These are phyloP conservation scores for Phyllostomus hastatus DNA, from an alignment of 2,113 vertebrate genomes.

Conservation along the genomic window DNA sequence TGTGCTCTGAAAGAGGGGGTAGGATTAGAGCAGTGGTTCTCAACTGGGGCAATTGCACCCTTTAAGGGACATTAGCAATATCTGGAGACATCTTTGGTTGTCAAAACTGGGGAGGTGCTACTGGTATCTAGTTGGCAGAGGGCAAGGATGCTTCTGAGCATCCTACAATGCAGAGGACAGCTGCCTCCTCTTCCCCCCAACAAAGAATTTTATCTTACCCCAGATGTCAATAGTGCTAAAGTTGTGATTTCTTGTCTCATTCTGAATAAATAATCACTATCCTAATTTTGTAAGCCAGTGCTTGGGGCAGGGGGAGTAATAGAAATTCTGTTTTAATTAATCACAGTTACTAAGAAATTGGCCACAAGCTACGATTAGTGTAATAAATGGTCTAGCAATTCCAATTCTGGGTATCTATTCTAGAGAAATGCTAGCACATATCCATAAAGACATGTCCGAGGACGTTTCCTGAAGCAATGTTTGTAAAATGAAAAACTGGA, in stretches of 20 bases:
- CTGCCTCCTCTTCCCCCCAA: too few species aligned
- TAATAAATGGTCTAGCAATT: not conserved
- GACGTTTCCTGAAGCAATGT: not conserved
- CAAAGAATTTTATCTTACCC: not conserved
- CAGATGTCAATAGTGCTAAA: not conserved
- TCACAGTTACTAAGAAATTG: not conserved
- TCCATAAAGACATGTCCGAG: not conserved
- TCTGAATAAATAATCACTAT: not conserved
- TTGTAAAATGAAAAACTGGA: constrained; percentile 17
- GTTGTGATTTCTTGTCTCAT: not conserved
- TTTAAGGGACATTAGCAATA: not conserved
- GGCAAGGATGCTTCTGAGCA: not conserved
- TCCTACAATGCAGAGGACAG: not conserved
- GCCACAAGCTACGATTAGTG: not conserved
- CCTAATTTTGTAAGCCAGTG: not conserved
- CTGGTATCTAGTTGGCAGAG: not conserved
- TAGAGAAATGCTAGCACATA: not conserved
- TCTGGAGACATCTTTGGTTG: not conserved
- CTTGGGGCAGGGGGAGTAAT: not conserved
- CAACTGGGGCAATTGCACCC: not conserved
- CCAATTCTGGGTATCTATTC: not conserved
- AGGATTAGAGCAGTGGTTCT: not conserved
- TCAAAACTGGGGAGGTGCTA: not conserved
- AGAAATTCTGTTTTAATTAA: constrained; percentile 13
- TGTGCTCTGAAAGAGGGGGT: not conserved